Evolutionary conservation across 2,888 invertebrate species (phyloP).

Genomic region (Plebejus melissa): DNA sequence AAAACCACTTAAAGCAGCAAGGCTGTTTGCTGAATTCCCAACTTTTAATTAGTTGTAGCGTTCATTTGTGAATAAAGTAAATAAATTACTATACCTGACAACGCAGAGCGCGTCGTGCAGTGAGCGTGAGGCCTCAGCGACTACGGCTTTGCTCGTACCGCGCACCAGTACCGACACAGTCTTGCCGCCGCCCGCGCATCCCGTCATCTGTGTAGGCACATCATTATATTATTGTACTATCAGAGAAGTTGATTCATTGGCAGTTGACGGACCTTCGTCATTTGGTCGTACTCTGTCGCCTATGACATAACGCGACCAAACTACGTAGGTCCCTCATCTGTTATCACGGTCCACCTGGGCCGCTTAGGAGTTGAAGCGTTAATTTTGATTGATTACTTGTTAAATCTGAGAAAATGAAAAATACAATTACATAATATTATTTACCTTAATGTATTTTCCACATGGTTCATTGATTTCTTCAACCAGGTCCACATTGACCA

Average conservation of each 20-base stretch:
- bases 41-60: too few species aligned
- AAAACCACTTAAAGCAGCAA: too few species aligned
- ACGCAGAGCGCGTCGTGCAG: slow-evolving; percentile 94
- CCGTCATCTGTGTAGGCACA: slow-evolving; percentile 81
- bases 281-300: too few species aligned
- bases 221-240: neutral
- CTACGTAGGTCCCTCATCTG: too few species aligned
- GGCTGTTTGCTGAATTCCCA: too few species aligned
- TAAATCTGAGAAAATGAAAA: too few species aligned
- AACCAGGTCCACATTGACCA: slow-evolving; percentile 94
- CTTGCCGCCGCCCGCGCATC: slow-evolving; percentile 90
- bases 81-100: slow-evolving; percentile 69
- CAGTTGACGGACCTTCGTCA: too few species aligned
- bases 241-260: neutral
- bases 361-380: too few species aligned
- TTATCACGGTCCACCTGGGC: too few species aligned
- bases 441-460: slow-evolving; percentile 93
- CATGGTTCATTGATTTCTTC: slow-evolving; percentile 95
- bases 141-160: slow-evolving; percentile 89
- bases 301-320: too few species aligned
- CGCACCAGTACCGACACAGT: slow-evolving; percentile 96
- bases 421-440: too few species aligned
- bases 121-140: slow-evolving; percentile 94
- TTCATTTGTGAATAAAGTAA: neutral
- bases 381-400: too few species aligned